phyloP scores from a whole-genome alignment of 2,888 invertebrate species.

The Pristionchus mayeri region DNA sequence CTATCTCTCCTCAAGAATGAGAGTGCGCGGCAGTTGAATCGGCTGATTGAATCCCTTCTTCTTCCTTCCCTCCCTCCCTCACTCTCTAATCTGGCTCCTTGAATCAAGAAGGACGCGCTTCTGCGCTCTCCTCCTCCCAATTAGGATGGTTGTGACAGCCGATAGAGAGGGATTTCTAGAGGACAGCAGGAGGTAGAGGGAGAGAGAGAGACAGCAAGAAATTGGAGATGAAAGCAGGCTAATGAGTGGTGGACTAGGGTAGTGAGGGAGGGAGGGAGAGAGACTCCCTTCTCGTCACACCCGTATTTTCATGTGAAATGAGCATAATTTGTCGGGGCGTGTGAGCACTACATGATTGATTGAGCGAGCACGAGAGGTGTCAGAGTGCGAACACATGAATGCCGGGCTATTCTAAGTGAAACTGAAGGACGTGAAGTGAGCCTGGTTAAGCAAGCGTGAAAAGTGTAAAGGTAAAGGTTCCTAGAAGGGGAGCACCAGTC shows the following conservation, averaged over 20 bases:
- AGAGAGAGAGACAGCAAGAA: constrained; percentile 11
- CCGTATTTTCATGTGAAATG: constrained; percentile 45
- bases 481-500: no score
- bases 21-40: constrained; percentile 26
- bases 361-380: background rate
- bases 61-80: background rate
- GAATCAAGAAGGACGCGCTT: constrained; percentile 29
- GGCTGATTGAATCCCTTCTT: constrained; percentile 34
- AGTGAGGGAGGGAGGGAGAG: background rate
- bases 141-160: constrained; percentile 43
- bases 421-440: background rate
- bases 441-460: no score
- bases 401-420: background rate
- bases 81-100: constrained; percentile 40
- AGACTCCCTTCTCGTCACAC: background rate
- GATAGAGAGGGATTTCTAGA: constrained; percentile 25
- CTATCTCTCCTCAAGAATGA: background rate
- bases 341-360: constrained; percentile 16
- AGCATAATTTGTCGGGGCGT: constrained; percentile 42
- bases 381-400: background rate
- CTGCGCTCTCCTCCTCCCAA: background rate
- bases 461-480: no score
- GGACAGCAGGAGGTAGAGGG: background rate
- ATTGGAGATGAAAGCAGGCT: constrained; percentile 43
- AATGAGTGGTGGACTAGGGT: background rate